Conservation (phyloP, 1,140 invertebrate genomes). For the Linepithema humile region DNA sequence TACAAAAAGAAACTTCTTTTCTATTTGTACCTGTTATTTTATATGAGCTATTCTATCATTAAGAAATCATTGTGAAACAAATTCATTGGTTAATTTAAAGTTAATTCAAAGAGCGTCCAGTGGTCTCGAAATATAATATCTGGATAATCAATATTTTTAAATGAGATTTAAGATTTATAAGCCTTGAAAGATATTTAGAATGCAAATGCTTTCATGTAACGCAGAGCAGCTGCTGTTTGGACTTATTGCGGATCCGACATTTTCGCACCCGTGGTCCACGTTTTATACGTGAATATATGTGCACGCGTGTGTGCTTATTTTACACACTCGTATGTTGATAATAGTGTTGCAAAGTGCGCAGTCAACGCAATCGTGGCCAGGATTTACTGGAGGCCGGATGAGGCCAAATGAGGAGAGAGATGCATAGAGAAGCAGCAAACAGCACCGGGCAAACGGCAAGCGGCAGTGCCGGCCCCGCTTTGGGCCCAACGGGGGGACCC, state of each 20-base stretch:
- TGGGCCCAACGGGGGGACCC: slow-evolving; percentile 77
- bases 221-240: background rate
- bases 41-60: too few relatives aligned
- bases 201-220: too few relatives aligned
- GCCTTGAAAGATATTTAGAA: too few relatives aligned
- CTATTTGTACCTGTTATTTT: too few relatives aligned
- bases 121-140: background rate
- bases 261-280: background rate
- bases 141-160: background rate
- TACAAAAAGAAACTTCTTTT: too few relatives aligned
- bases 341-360: slow-evolving; percentile 27
- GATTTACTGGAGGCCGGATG: background rate
- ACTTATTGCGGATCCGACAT: background rate
- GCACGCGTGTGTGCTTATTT: background rate
- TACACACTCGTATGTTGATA: slow-evolving; percentile 13
- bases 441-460: slow-evolving; percentile 10
- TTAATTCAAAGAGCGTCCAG: background rate
- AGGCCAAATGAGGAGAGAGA: too few relatives aligned
- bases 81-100: background rate
- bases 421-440: slow-evolving; percentile 50
- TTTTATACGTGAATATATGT: background rate
- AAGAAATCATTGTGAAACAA: too few relatives aligned
- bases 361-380: background rate
- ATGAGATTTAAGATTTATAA: background rate
- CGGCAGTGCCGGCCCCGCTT: slow-evolving; percentile 75